A percentile compares a stretch with the other conserved stretches of the same genome.
These are phyloP conservation scores for Parazoanthus swiftii DNA, from an alignment of 92 coral and sea anemone genomes.

Conservation along the genomic window DNA sequence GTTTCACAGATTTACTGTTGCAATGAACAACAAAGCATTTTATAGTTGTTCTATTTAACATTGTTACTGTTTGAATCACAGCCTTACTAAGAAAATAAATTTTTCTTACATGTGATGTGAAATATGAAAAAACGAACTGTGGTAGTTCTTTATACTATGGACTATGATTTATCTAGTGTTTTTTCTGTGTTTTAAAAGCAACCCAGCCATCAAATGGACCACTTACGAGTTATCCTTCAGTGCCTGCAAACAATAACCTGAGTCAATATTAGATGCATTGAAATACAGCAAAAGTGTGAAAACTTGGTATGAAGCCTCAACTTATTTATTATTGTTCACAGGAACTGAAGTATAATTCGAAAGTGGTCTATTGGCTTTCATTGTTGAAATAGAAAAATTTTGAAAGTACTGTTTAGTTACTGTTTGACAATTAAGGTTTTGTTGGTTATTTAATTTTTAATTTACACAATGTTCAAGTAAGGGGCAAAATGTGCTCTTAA, in stretches of 20 bases:
- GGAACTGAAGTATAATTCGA: conserved; percentile 28
- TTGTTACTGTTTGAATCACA: conserved; percentile 6
- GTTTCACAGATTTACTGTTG: conserved; percentile 26
- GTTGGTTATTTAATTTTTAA: conserved; percentile 20
- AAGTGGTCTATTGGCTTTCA: conserved; percentile 30
- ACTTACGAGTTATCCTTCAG: conserved; percentile 11
- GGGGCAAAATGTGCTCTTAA: conserved; percentile 35
- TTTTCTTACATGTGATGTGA: conserved; percentile 26
- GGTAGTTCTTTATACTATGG: conserved; percentile 4
- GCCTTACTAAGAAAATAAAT: neutral
- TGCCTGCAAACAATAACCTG: conserved; percentile 28
- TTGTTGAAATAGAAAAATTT: conserved; percentile 13
- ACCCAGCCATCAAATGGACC: conserved; percentile 31
- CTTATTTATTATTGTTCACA: conserved; percentile 3
- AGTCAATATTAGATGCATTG: neutral
- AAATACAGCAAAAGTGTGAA: conserved; percentile 27
- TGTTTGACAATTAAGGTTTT: conserved; percentile 30
- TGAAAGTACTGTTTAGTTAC: conserved; percentile 34
- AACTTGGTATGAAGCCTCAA: conserved; percentile 27
- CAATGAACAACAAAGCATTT: conserved; percentile 22
- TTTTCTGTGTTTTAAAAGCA: conserved; percentile 28
- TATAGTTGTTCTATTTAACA: conserved; percentile 26
- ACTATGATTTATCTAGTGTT: neutral
- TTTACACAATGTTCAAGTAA: conserved; percentile 20
- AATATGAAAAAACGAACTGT: conserved; percentile 32